These are phyloP conservation scores for Crioceris asparagi DNA, from an alignment of 2,888 invertebrate genomes.

Conservation along the genomic window DNA sequence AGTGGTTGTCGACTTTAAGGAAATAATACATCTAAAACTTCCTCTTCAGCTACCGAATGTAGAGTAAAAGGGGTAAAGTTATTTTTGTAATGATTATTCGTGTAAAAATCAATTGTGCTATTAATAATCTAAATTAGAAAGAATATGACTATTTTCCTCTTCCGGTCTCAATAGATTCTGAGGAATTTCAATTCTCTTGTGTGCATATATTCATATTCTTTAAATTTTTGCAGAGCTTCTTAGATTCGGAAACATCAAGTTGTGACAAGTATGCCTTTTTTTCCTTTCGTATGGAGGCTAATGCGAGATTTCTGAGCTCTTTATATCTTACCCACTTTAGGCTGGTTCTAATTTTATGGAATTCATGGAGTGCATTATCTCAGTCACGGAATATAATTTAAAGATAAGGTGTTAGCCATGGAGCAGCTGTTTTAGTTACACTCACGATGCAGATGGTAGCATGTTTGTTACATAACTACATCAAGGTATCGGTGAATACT, in stretches of 20 bases:
- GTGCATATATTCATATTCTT: too few relatives aligned
- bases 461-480: too few relatives aligned
- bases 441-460: too few relatives aligned
- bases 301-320: constrained; percentile 3
- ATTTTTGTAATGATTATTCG: background rate
- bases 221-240: too few relatives aligned
- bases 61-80: too few relatives aligned
- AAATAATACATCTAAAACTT: too few relatives aligned
- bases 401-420: constrained; percentile 8
- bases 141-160: constrained; percentile 2
- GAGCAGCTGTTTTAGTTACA: constrained; percentile 8
- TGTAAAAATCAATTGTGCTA: background rate
- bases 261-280: constrained; percentile 1
- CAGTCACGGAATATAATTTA: constrained; percentile 5
- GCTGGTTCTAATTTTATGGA: background rate
- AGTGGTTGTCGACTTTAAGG: constrained; percentile 6
- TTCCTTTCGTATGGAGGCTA: background rate
- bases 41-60: too few relatives aligned
- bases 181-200: too few relatives aligned
- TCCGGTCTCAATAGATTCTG: background rate
- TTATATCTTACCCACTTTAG: constrained; percentile 2
- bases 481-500: too few relatives aligned
- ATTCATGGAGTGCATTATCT: constrained; percentile 2
- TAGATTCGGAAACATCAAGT: too few relatives aligned
- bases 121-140: background rate